Base-by-base conservation (phyloP, 2,888 invertebrate genomes). In the Auanema sp. region DNA sequence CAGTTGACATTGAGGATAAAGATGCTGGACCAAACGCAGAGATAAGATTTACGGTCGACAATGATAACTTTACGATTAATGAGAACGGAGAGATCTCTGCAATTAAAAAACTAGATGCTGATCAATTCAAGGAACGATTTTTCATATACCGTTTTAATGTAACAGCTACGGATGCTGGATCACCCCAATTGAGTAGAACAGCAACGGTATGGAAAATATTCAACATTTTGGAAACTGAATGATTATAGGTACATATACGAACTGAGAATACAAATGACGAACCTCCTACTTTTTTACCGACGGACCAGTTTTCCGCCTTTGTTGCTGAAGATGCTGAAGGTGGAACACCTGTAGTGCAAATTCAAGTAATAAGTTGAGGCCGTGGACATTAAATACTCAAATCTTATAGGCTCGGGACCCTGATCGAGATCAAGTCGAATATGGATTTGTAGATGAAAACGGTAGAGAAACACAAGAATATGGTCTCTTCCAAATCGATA, bases 1-100 rank as follows among this genome's bases (percentile, higher is more conserved):
- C 56, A 77, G 83, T 80, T 3, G 60, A 68, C n/a, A 80, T 79
- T 0, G 57, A 63, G 8, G 83, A 83, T 60, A 72, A 71, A 53
- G 96, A 96, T 87, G 93, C 93, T 42, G 95, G 95, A 83, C 92
- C 92, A 85, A 97, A 97, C 85, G 94, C 95, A 24, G 93, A 92
- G 62, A 93, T 95, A 83, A 89, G 92, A 16, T 95, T 94, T 85
- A 91, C 92, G 50, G 86, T 95, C 4, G 92, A 91, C 80, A 92
- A 93, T 47, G 91, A 92, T 84, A 93, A 95, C 87, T 97, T 98
- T 64, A 91, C 92, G 85, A 93, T 97, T 79, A 94, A 95, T 87
- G 91, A 92, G 78, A 93, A 94, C 82, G 95, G 95, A 44, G 91
- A 93, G 60, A 93, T 95, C 71, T 91, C 91, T 56, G 93, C 93